Conservation (phyloP, 2,888 invertebrate species). For the Parnassius smintheus region DNA sequence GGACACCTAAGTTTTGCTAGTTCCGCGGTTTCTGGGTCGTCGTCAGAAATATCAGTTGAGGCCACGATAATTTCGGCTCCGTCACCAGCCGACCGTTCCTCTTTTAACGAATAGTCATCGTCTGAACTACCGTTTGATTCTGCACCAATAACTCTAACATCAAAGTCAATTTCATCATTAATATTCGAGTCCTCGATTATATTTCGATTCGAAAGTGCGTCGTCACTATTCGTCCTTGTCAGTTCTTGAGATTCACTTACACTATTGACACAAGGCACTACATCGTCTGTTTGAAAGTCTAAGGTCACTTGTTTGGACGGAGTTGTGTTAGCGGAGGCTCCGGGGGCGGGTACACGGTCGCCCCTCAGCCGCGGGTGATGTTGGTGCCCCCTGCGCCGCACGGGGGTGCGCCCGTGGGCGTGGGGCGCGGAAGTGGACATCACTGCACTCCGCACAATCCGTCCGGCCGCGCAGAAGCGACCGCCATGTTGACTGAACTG, state of each 20-base stretch:
- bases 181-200: conserved; percentile 63
- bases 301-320: conserved; percentile 77
- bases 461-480: conserved; percentile 73
- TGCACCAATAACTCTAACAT: conserved; percentile 53
- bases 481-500: conserved; percentile 83
- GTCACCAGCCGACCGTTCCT: conserved; percentile 70
- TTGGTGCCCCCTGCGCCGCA: conserved; percentile 86
- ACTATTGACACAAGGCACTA: conserved; percentile 80
- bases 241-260: conserved; percentile 79
- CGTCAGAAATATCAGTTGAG: conserved; percentile 74
- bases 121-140: conserved; percentile 65
- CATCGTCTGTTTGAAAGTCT: conserved; percentile 68
- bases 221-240: conserved; percentile 80
- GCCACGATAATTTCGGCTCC: conserved; percentile 66
- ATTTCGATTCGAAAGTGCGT: conserved; percentile 78
- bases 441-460: conserved; percentile 67
- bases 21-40: conserved; percentile 90
- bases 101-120: conserved; percentile 69
- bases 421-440: conserved; percentile 82
- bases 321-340: conserved; percentile 50
- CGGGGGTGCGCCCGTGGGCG: conserved; percentile 81
- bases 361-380: conserved; percentile 87
- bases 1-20: conserved; percentile 92
- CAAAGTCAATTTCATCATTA: conserved; percentile 66
- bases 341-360: conserved; percentile 78